Percentiles rank a stretch among this genome's conserved stretches.
These are phyloP conservation scores for Cephus spinipes DNA, from an alignment of 2,888 invertebrate species.

Conservation along the genomic window DNA sequence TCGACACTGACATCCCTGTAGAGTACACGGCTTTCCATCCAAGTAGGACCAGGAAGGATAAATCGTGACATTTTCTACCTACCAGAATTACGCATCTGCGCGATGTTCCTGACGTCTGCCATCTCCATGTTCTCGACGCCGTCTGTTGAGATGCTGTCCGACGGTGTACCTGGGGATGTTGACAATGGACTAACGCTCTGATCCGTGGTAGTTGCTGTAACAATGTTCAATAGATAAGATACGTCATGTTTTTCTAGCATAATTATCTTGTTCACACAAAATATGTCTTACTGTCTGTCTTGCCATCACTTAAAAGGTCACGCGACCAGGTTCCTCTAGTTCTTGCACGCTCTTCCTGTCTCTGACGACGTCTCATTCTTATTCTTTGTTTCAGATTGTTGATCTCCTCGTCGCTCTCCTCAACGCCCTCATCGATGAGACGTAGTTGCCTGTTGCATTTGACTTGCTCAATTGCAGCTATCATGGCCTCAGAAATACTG, in stretches of 20 bases:
- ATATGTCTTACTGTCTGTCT: constrained; percentile 67
- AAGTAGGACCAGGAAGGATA: neutral
- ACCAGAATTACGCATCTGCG: constrained; percentile 60
- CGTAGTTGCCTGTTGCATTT: constrained; percentile 72
- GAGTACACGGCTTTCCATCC: constrained; percentile 6
- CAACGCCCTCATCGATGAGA: constrained; percentile 68
- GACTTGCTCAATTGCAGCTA: constrained; percentile 83
- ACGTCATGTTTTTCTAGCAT: neutral
- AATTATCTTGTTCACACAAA: neutral
- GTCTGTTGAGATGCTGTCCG: constrained; percentile 69
- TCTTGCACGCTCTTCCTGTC: constrained; percentile 65
- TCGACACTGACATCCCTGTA: constrained; percentile 71
- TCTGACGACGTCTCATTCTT: constrained; percentile 70
- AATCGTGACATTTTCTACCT: constrained; percentile 12
- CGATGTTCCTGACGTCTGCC: constrained; percentile 67
- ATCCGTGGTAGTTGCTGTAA: constrained; percentile 68
- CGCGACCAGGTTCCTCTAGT: constrained; percentile 44
- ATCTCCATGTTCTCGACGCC: constrained; percentile 70
- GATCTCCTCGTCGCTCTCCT: constrained; percentile 77
- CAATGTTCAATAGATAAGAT: neutral
- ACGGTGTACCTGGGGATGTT: constrained; percentile 66
- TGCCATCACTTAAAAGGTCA: constrained; percentile 66
- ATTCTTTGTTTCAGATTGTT: constrained; percentile 74
- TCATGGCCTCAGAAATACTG: constrained; percentile 85
- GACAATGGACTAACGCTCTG: constrained; percentile 70